Evolutionary conservation across 2,797 vertebrate genomes (phyloP).

Genomic region (Halcyon leucocephala): DNA sequence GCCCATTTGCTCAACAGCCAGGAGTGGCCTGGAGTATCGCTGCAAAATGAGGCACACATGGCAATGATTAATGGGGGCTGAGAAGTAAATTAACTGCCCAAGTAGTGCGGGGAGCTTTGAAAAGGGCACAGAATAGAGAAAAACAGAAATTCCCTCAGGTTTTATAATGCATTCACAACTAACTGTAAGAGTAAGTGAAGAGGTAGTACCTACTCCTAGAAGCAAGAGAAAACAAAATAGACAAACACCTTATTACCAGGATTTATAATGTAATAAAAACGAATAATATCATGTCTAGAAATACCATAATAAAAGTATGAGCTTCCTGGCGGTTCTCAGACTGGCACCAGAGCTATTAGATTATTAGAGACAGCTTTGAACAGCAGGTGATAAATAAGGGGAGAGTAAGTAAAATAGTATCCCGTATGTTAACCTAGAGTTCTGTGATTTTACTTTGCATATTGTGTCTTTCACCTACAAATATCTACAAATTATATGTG

Average conservation of each 20-base stretch:
- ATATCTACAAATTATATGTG: not conserved
- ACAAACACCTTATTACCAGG: not conserved
- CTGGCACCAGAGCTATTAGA: not conserved
- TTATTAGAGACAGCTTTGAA: not conserved
- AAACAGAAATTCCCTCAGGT: not conserved
- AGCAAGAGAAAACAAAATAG: not conserved
- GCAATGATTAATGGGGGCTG: slow-evolving; percentile 5
- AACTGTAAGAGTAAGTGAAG: not conserved
- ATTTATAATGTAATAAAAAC: slow-evolving; percentile 29
- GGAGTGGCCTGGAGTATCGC: not conserved
- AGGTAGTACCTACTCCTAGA: not conserved
- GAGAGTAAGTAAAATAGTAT: not conserved
- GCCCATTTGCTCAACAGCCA: not conserved
- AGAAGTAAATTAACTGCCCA: not conserved
- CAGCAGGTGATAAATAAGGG: not conserved
- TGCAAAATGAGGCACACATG: not conserved
- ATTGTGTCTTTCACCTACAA: not conserved
- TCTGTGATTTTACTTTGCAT: not conserved
- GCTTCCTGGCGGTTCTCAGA: slow-evolving; percentile 8
- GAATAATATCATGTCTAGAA: not conserved
- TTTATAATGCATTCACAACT: not conserved
- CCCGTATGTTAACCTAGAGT: not conserved
- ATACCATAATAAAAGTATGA: not conserved
- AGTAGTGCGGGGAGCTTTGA: not conserved
- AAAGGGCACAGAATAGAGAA: not conserved